A percentile compares a stretch with the other conserved stretches of the same genome.
phyloP scores from a whole-genome alignment of 2,113 vertebrate species.

The Clarias magur region DNA sequence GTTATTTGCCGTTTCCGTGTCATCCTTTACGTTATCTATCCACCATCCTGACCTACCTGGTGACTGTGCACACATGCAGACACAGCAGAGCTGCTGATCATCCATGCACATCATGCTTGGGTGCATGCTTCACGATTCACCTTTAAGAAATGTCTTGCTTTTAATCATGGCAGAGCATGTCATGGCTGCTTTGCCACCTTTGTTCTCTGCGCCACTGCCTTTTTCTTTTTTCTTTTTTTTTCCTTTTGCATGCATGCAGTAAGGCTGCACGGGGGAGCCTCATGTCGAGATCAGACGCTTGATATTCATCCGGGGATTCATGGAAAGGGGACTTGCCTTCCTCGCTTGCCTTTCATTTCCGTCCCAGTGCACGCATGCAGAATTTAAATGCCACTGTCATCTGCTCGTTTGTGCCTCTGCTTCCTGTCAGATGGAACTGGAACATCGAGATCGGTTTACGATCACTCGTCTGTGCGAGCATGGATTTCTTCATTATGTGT shows the following conservation, averaged over 20 bases:
- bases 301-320: neutral
- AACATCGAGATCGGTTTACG: neutral
- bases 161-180: conserved; percentile 21
- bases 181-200: conserved; percentile 41
- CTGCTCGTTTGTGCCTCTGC: neutral
- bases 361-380: conserved; percentile 10
- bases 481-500: neutral
- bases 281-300: neutral
- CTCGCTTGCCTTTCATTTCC: neutral
- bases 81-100: neutral
- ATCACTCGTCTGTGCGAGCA: too few relatives aligned
- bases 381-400: conserved; percentile 12
- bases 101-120: conserved; percentile 10
- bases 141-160: neutral
- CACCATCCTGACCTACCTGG: neutral
- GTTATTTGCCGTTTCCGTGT: neutral
- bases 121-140: neutral
- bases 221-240: neutral
- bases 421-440: neutral
- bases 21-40: neutral
- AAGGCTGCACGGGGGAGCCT: neutral
- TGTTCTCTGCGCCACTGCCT: conserved; percentile 55
- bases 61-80: neutral
- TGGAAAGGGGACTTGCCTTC: neutral
- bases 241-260: neutral